A percentile compares a stretch with the other conserved stretches of the same genome.
Conservation (phyloP, 2,888 invertebrate species). For the Auanema sp. region DNA sequence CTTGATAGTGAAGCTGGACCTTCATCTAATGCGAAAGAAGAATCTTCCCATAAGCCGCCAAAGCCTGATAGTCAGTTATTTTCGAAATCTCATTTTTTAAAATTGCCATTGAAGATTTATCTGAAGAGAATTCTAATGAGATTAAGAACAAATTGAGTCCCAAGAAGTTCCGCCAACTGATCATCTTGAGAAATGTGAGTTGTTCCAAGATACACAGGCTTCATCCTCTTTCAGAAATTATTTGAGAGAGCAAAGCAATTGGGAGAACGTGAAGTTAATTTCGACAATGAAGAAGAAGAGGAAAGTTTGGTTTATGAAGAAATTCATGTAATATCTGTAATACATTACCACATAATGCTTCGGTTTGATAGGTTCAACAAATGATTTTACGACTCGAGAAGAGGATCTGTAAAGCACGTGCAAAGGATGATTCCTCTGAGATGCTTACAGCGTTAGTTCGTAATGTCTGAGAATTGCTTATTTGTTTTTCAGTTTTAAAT, state of each 20-base stretch:
- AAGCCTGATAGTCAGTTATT: too few species aligned
- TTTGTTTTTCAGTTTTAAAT: too few species aligned
- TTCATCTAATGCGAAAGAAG: too few species aligned
- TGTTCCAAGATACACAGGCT: neutral
- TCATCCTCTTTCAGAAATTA: slow-evolving; percentile 4
- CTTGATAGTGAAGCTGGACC: too few species aligned
- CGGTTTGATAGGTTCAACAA: too few species aligned
- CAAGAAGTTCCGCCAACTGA: neutral
- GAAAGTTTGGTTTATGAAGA: neutral
- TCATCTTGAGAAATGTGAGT: neutral
- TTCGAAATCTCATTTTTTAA: neutral
- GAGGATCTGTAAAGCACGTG: neutral
- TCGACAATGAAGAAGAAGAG: slow-evolving; percentile 14
- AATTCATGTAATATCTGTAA: neutral
- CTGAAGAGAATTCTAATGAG: neutral
- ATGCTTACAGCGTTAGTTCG: too few species aligned
- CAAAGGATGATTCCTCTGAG: neutral
- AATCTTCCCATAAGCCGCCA: too few species aligned
- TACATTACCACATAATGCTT: too few species aligned
- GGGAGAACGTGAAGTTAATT: slow-evolving; percentile 10
- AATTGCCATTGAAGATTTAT: neutral
- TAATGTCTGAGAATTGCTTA: too few species aligned
- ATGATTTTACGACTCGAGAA: neutral
- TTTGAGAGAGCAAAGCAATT: neutral
- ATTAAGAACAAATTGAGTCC: neutral